Conservation (phyloP, 2,113 vertebrate species). For the Leucopsar rothschildi region DNA sequence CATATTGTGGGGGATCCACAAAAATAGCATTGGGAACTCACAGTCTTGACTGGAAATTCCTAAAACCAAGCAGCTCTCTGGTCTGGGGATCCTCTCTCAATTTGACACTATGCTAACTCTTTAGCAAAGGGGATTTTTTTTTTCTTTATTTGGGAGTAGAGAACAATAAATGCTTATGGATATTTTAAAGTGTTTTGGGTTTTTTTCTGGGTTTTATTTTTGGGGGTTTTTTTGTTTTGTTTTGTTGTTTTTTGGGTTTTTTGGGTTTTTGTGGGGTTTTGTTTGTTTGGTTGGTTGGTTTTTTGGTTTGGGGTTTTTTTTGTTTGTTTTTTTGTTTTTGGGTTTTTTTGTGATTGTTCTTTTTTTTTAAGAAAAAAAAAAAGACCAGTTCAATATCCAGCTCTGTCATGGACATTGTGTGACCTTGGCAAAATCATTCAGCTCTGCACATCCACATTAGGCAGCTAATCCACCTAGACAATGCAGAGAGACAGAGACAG, state of each 20-base stretch:
- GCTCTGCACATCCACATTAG: not conserved
- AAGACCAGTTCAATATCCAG: not conserved
- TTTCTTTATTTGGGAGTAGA: not conserved
- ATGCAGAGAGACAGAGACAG: constrained; percentile 39
- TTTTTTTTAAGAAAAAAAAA: not conserved
- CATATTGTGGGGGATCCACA: not conserved
- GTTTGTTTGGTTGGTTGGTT: no score
- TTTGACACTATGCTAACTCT: not conserved
- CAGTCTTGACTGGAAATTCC: not conserved
- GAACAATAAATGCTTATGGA: not conserved
- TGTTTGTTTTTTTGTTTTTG: not conserved
- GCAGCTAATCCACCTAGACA: constrained; percentile 32
- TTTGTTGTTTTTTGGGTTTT: no score
- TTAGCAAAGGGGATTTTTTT: not conserved
- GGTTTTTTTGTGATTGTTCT: not conserved
- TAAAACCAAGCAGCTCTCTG: not conserved
- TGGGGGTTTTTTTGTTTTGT: no score
- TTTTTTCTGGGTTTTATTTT: not conserved
- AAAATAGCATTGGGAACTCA: not conserved
- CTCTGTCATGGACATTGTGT: not conserved
- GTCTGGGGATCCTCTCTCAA: not conserved
- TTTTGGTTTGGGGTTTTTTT: not conserved
- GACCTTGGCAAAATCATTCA: constrained; percentile 36
- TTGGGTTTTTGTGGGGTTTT: no score
- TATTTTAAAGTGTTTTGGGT: not conserved